These are phyloP conservation scores for Zaprionus africanus DNA, from an alignment of 1,140 invertebrate species.

Conservation along the genomic window DNA sequence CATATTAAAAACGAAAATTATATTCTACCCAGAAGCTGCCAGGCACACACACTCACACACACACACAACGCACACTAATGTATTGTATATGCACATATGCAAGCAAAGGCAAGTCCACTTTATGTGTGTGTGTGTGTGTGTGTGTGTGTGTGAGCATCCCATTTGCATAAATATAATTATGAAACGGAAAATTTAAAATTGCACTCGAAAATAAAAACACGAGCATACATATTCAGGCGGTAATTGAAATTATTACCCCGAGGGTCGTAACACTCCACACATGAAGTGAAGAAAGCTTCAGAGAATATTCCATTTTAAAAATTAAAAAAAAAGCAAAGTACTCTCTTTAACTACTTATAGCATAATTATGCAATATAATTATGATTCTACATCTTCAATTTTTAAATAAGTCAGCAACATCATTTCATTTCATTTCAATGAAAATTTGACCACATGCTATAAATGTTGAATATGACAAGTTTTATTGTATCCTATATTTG, in stretches of 20 bases:
- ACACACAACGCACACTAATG: not conserved
- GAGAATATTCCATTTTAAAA: not conserved
- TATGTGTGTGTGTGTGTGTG: constrained; percentile 24
- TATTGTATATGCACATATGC: constrained; percentile 45
- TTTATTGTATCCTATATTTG: too few relatives aligned
- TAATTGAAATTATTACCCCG: constrained; percentile 64
- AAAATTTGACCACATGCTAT: too few relatives aligned
- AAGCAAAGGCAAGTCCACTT: constrained; percentile 29
- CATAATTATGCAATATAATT: not conserved
- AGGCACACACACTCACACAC: constrained; percentile 29
- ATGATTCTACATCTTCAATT: not conserved
- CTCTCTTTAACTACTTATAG: not conserved
- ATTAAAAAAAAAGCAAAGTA: not conserved
- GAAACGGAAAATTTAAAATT: constrained; percentile 74
- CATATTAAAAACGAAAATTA: constrained; percentile 84
- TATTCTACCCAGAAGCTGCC: constrained; percentile 69
- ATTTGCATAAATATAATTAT: constrained; percentile 83
- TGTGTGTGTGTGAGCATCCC: constrained; percentile 31
- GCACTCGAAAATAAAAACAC: constrained; percentile 52
- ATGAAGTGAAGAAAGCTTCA: constrained; percentile 16
- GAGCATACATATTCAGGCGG: constrained; percentile 33
- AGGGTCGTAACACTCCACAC: constrained; percentile 26
- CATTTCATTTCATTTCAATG: too few relatives aligned
- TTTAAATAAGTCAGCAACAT: not conserved
- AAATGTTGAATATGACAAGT: too few relatives aligned